Conservation (phyloP, 1,140 invertebrate genomes). For the Ridgeia piscesae region DNA sequence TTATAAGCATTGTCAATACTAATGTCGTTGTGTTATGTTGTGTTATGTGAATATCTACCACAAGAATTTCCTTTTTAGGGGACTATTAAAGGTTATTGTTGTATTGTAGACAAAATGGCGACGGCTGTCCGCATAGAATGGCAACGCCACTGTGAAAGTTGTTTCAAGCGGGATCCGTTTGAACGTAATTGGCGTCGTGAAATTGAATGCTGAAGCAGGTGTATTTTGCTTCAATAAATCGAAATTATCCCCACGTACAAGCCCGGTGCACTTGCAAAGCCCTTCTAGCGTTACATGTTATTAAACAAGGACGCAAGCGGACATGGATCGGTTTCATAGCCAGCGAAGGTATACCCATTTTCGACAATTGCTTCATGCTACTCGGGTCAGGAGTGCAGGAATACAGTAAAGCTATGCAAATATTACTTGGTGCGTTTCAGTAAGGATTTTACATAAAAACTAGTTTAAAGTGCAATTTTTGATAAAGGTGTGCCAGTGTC, state of each 20-base stretch:
- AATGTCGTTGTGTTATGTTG: too few species aligned
- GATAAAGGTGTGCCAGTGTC: too few species aligned
- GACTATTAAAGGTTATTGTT: too few species aligned
- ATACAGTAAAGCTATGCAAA: not conserved
- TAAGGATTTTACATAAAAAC: not conserved
- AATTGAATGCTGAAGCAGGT: not conserved
- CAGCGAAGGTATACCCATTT: not conserved
- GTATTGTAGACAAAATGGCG: too few species aligned
- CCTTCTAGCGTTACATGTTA: not conserved
- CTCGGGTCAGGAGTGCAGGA: not conserved
- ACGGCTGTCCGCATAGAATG: too few species aligned
- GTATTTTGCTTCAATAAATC: slow-evolving; percentile 2
- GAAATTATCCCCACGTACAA: not conserved
- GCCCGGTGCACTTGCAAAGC: not conserved
- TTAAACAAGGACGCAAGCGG: not conserved
- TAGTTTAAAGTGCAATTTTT: not conserved
- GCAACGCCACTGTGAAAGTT: not conserved
- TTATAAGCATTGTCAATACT: too few species aligned
- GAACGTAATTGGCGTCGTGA: not conserved
- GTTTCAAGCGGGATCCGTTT: not conserved
- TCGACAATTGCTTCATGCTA: not conserved
- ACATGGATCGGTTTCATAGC: not conserved
- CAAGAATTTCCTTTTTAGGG: too few species aligned
- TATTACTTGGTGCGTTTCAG: not conserved
- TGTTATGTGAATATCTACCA: too few species aligned